Conservation (phyloP, 2,113 vertebrate genomes). For the Ranitomeya variabilis region DNA sequence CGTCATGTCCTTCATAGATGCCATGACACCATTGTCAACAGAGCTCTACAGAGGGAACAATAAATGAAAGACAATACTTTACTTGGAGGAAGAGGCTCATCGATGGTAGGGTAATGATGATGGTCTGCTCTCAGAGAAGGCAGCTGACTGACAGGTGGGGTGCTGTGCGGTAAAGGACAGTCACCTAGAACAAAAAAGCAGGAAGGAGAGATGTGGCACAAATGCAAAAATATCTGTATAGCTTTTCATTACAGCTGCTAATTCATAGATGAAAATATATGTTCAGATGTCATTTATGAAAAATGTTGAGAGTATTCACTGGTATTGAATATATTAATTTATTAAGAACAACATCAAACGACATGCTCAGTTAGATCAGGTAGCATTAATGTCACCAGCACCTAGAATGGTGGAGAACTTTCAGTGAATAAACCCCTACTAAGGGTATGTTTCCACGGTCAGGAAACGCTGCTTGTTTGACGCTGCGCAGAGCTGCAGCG, state of each 20-base stretch:
- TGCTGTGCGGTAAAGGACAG: constrained; percentile 81
- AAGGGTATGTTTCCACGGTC: no score
- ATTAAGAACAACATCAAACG: no score
- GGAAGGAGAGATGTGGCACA: not conserved
- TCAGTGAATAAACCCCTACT: no score
- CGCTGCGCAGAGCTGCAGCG: no score
- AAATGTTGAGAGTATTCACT: not conserved
- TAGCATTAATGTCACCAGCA: no score
- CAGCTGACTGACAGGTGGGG: constrained; percentile 86
- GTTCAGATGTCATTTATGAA: not conserved
- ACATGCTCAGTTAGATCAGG: not conserved
- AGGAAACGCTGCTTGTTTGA: no score
- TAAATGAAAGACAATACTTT: constrained; percentile 64
- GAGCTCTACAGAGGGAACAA: not conserved
- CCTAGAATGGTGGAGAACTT: no score
- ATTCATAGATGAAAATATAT: not conserved
- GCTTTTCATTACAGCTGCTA: not conserved
- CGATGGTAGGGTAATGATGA: constrained; percentile 93
- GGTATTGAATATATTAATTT: no score
- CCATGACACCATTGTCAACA: not conserved
- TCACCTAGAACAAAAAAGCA: constrained; percentile 71
- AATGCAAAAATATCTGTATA: not conserved
- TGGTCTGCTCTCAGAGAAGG: constrained; percentile 92
- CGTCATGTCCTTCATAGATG: not conserved
- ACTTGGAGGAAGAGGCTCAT: constrained; percentile 98